phyloP scores from a whole-genome alignment of 2,888 invertebrate genomes.

The Sphaerophoria taeniata region DNA sequence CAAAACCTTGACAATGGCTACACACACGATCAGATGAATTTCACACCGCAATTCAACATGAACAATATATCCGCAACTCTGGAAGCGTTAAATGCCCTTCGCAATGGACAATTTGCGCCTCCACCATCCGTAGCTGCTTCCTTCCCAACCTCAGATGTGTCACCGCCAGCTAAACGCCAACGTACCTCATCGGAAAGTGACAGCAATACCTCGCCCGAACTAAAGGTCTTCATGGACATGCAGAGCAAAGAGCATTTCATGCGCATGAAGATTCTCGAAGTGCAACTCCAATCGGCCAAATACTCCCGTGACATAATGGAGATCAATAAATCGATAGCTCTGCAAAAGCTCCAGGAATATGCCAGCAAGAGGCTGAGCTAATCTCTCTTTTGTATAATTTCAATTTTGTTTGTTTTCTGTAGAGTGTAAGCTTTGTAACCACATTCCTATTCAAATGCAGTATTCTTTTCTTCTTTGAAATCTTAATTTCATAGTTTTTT shows the following conservation, averaged over 20 bases:
- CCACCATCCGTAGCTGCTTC: conserved; percentile 80
- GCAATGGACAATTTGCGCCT: conserved; percentile 80
- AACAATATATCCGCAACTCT: conserved; percentile 82
- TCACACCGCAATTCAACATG: conserved; percentile 81
- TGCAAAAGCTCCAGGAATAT: conserved; percentile 84
- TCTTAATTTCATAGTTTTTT: background rate
- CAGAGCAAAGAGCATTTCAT: conserved; percentile 82
- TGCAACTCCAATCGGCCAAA: conserved; percentile 83
- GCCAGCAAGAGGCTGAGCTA: conserved; percentile 80
- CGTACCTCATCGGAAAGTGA: conserved; percentile 78
- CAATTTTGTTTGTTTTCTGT: conserved; percentile 45
- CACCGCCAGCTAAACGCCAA: conserved; percentile 78
- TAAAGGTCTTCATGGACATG: conserved; percentile 82
- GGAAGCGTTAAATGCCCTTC: conserved; percentile 81
- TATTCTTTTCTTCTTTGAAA: conserved; percentile 56
- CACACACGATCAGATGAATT: conserved; percentile 78
- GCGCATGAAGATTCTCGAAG: conserved; percentile 83
- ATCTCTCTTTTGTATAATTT: conserved; percentile 55
- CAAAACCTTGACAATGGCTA: conserved; percentile 68
- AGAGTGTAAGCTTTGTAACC: conserved; percentile 69
- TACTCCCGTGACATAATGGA: conserved; percentile 85
- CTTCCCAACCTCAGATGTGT: conserved; percentile 77
- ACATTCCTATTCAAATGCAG: conserved; percentile 73
- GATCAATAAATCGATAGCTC: conserved; percentile 86
- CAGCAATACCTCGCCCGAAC: conserved; percentile 76